Base-by-base conservation (phyloP, 2,888 invertebrate genomes). In the Pomacea canaliculata region DNA sequence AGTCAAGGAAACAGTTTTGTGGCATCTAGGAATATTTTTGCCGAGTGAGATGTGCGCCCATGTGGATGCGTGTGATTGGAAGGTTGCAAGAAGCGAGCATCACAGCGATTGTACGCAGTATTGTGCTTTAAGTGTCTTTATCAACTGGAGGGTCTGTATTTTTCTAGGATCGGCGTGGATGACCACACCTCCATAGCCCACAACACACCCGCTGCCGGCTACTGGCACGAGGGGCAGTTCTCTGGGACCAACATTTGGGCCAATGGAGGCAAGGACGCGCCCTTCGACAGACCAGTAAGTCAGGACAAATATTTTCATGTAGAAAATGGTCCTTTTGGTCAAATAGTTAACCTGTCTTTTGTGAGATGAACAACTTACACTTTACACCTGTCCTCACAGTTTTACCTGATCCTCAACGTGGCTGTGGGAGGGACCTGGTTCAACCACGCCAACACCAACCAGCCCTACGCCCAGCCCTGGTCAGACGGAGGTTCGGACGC, bases 401-500 rank as follows among this genome's bases (percentile, higher is more conserved):
- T 86, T 71, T 85, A 83, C 68, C 76, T 88, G 68, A 86, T 87
- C 27, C 78, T 88, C 70, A 88, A 87, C 70, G 85, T 88, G 8
- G 87, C 88, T 23, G 83, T 88, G 27, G 87, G 86, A 12, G 87
- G 86, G 1, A 85, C 82, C 27, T 87, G 82, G 79, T 87, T 88
- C 82, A 83, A 82, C 1, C 84, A 85, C 73, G 70, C 59, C 12
- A 82, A 81, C 80, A 71, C 77, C 18, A 85, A 86, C 78, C 77
- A 81, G 60, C 71, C 77, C 8, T 63, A 74, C 59, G 78, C 86
- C 0, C 96, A 96, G 88, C 96, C 96, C 0, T 96, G 96, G 96
- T 90, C 80, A 48, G 95, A 96, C 89, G 87, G 87, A 9, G 93
- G 37, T 72, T 18, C 77, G 77, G 37, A 73, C 88, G 93, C 93